Evolutionary conservation across 2,888 invertebrate species (phyloP).

Genomic region (Calameuta pallipes): DNA sequence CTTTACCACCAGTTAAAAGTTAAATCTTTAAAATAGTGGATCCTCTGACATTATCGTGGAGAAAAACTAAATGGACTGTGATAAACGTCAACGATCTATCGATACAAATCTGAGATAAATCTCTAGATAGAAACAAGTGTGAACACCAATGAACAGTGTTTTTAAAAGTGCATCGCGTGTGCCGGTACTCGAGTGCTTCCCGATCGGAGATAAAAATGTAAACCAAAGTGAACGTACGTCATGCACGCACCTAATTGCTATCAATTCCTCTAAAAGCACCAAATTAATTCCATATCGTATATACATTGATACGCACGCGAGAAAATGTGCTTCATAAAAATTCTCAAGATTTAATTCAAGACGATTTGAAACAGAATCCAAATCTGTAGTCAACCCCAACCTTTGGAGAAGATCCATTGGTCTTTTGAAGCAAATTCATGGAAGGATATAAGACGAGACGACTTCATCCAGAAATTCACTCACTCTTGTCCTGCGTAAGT

Average conservation of each 20-base stretch:
- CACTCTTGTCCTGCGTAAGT: neutral
- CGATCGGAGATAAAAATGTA: slow-evolving; percentile 8
- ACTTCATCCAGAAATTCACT: neutral
- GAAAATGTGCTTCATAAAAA: neutral
- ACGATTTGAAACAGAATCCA: neutral
- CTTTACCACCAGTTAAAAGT: neutral
- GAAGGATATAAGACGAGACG: neutral
- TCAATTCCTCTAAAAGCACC: neutral
- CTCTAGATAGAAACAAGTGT: neutral
- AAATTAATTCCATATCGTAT: neutral
- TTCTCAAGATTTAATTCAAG: neutral
- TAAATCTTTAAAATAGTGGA: neutral
- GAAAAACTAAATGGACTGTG: neutral
- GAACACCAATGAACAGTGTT: neutral
- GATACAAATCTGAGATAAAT: neutral
- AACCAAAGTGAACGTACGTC: slow-evolving; percentile 1
- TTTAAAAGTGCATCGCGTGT: slow-evolving; percentile 7
- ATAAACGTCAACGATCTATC: neutral
- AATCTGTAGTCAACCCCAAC: neutral
- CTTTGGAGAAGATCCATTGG: neutral
- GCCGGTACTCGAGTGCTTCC: neutral
- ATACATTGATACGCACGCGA: neutral
- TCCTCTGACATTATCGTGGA: neutral
- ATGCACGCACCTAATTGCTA: neutral
- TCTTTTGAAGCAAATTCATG: neutral